These are phyloP conservation scores for Philopotamus ludificatus DNA, from an alignment of 1,140 invertebrate genomes.

Conservation along the genomic window DNA sequence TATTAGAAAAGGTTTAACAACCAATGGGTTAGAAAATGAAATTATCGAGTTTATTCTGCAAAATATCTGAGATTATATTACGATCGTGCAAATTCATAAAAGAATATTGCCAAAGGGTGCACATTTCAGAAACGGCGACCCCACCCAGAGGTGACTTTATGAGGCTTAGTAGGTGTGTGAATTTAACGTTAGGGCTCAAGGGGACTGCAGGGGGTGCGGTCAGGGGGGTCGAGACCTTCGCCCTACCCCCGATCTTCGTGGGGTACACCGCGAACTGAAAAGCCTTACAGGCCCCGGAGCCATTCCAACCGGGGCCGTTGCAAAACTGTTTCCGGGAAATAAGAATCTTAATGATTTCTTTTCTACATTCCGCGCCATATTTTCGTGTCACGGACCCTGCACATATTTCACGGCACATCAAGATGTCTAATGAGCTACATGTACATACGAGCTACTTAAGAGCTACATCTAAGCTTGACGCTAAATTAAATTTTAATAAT, in stretches of 20 bases:
- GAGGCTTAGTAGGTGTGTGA: not conserved
- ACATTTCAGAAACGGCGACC: not conserved
- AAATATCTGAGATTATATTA: too few relatives aligned
- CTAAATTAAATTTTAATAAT: not conserved
- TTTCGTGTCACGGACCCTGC: not conserved
- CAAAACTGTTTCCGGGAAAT: constrained; percentile 10
- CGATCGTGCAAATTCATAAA: too few relatives aligned
- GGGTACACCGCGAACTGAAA: constrained; percentile 1
- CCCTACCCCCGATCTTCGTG: not conserved
- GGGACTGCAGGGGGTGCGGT: not conserved
- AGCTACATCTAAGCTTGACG: not conserved
- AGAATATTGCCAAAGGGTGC: not conserved
- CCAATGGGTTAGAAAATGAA: too few relatives aligned
- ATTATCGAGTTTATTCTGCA: too few relatives aligned
- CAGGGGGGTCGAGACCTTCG: not conserved
- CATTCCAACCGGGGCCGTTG: not conserved
- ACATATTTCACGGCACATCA: too few relatives aligned
- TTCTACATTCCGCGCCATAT: not conserved
- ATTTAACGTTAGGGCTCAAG: not conserved
- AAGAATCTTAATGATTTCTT: constrained; percentile 13
- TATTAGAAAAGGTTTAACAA: too few relatives aligned
- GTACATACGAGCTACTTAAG: not conserved
- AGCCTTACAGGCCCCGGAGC: constrained; percentile 1
- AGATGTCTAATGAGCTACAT: too few relatives aligned
- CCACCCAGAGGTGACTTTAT: not conserved